phyloP scores from a whole-genome alignment of 2,888 invertebrate species.

The Drosophila greeni region DNA sequence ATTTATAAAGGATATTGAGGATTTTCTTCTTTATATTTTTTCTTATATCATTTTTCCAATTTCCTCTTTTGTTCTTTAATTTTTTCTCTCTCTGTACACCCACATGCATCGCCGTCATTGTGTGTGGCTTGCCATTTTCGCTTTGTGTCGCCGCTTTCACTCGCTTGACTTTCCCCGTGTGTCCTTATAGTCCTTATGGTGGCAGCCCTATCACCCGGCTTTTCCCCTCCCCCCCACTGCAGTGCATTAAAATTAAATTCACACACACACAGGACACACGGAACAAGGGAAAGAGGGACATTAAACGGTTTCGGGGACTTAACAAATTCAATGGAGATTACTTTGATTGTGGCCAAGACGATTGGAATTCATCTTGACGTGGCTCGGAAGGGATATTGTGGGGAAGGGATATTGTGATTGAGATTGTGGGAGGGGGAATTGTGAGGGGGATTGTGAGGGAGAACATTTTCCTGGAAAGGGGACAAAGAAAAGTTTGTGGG shows the following conservation, averaged over 20 bases:
- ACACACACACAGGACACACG: slow-evolving; percentile 13
- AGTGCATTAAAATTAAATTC: slow-evolving; percentile 36
- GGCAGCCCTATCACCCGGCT: slow-evolving; percentile 6
- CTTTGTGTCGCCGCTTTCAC: slow-evolving; percentile 49
- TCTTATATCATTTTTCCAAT: neutral
- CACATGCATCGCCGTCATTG: slow-evolving; percentile 19
- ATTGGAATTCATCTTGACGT: slow-evolving; percentile 3
- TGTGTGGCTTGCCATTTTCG: slow-evolving; percentile 22
- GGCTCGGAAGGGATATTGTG: neutral
- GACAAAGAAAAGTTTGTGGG: neutral
- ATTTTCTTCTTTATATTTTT: neutral
- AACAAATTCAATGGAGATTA: slow-evolving; percentile 39
- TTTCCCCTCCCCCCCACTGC: neutral
- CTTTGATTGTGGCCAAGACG: slow-evolving; percentile 29
- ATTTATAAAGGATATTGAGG: too few relatives aligned
- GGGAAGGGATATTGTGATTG: neutral
- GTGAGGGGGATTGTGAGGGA: neutral
- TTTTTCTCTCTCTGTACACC: slow-evolving; percentile 4
- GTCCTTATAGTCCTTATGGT: slow-evolving; percentile 15
- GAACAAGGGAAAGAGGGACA: neutral
- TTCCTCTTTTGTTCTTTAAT: neutral
- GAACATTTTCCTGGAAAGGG: neutral
- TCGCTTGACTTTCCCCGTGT: slow-evolving; percentile 21
- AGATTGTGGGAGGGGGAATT: neutral
- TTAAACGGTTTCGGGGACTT: slow-evolving; percentile 30